Evolutionary conservation across 2,797 vertebrate species (phyloP).

Genomic region (Brachyrhaphis roseni): DNA sequence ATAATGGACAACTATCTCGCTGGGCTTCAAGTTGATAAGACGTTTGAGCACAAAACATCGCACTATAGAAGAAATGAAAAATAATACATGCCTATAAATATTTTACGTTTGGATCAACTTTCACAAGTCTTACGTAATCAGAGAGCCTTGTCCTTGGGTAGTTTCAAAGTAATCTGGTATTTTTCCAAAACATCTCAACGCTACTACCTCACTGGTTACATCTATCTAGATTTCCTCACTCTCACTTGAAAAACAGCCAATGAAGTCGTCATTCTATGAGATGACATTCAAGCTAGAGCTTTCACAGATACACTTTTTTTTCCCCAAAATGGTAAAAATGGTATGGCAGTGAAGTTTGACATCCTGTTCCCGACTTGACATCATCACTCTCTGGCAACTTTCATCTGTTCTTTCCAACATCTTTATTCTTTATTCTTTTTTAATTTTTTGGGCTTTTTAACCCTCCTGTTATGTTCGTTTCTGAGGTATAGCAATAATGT

Average conservation of each 20-base stretch:
- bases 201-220: background rate
- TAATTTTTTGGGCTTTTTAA: background rate
- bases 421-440: background rate
- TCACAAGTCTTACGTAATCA: background rate
- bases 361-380: background rate
- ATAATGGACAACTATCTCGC: background rate
- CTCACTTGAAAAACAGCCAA: background rate
- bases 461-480: no score
- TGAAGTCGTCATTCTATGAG: background rate
- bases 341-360: background rate
- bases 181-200: background rate
- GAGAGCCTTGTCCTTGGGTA: background rate
- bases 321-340: background rate
- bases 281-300: background rate
- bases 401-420: background rate
- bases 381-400: background rate
- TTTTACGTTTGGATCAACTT: background rate
- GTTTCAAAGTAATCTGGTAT: background rate
- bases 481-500: no score
- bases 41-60: background rate
- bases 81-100: background rate
- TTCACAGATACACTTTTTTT: background rate
- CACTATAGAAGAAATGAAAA: background rate
- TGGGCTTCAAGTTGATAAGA: background rate
- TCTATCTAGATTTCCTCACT: background rate